These are phyloP conservation scores for Schizopygopsis malacanthus DNA, from an alignment of 2,797 vertebrate species.

Conservation along the genomic window DNA sequence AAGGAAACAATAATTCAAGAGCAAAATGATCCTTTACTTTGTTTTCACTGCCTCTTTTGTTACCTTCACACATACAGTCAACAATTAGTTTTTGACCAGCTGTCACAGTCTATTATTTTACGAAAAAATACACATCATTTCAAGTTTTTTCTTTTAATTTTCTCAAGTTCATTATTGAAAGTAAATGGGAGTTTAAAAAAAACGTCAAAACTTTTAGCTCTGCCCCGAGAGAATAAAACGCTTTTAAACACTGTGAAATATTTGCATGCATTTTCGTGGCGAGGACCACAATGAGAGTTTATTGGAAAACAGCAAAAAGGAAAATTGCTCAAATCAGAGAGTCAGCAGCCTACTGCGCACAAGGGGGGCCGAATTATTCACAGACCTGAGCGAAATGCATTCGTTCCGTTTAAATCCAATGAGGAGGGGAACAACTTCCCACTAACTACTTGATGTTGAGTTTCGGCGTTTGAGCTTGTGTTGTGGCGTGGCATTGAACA, in stretches of 20 bases:
- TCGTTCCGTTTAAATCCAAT: conserved; percentile 48
- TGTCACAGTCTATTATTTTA: not conserved
- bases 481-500: conserved; percentile 45
- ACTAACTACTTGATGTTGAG: conserved; percentile 51
- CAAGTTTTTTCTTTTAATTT: not conserved
- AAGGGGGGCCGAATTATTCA: conserved; percentile 48
- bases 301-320: conserved; percentile 61
- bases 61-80: not conserved
- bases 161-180: not conserved
- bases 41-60: conserved; percentile 14
- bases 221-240: not conserved
- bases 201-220: not conserved
- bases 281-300: conserved; percentile 60
- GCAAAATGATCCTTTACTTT: conserved; percentile 68
- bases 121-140: not conserved
- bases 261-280: conserved; percentile 61
- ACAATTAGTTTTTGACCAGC: not conserved
- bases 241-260: conserved; percentile 14
- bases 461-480: conserved; percentile 38
- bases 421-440: conserved; percentile 49
- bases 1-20: conserved; percentile 66
- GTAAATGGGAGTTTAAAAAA: not conserved
- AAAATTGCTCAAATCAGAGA: conserved; percentile 63
- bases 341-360: conserved; percentile 49
- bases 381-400: conserved; percentile 52